These are phyloP conservation scores for Mormyrus hasselquistii DNA, from an alignment of 2,797 vertebrate species.

Conservation along the genomic window DNA sequence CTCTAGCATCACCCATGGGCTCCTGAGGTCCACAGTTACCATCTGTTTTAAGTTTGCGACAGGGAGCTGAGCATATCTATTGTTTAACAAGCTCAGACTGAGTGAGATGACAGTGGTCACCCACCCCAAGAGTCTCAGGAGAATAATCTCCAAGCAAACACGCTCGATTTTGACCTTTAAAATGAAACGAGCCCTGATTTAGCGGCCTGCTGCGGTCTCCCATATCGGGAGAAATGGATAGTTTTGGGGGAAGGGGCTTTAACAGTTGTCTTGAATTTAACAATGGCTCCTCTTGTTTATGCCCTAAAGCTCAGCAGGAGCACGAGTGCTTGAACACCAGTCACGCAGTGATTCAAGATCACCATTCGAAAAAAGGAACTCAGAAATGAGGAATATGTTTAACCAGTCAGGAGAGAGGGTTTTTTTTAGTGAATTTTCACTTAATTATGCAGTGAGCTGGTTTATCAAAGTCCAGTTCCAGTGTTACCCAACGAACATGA, in stretches of 20 bases:
- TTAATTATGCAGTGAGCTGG: background rate
- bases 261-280: background rate
- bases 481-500: background rate
- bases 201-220: background rate
- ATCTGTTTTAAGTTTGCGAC: background rate
- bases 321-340: background rate
- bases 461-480: background rate
- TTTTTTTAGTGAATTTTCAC: background rate
- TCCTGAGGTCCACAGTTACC: background rate
- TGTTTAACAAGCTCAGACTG: background rate
- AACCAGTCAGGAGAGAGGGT: background rate
- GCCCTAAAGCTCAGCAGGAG: background rate
- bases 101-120: background rate
- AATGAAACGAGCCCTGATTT: background rate
- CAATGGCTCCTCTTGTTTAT: background rate
- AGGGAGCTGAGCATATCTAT: background rate
- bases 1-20: background rate
- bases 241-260: background rate
- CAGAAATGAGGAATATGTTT: background rate
- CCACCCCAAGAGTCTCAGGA: background rate
- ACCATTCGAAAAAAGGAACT: background rate
- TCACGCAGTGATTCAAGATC: conserved; percentile 3
- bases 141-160: background rate
- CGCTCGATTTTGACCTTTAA: background rate
- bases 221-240: background rate